A percentile compares a stretch with the other conserved stretches of the same genome.
phyloP scores from a whole-genome alignment of 2,797 vertebrate genomes.

The Lithobates pipiens region DNA sequence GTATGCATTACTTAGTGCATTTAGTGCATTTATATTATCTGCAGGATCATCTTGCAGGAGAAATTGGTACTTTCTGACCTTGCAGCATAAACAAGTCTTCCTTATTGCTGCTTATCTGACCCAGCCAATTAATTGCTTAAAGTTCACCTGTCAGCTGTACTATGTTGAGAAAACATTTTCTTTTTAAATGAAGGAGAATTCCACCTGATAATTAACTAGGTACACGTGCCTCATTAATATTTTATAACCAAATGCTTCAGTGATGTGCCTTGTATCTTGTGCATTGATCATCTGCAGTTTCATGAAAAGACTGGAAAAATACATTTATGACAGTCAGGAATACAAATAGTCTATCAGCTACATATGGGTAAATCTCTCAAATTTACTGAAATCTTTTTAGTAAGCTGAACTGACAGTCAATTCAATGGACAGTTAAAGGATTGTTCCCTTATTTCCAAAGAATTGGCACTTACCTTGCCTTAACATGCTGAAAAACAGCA shows the following conservation, averaged over 20 bases:
- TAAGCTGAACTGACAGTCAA: too few relatives aligned
- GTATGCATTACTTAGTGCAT: not conserved
- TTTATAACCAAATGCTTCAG: not conserved
- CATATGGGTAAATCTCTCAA: not conserved
- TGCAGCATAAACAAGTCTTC: not conserved
- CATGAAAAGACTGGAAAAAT: not conserved
- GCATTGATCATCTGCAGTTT: constrained; percentile 12
- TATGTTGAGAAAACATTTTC: not conserved
- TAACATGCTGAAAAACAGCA: too few relatives aligned
- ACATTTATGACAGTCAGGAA: not conserved
- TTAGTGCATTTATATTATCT: not conserved
- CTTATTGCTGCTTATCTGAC: not conserved
- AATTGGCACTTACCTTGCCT: too few relatives aligned
- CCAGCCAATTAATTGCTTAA: not conserved
- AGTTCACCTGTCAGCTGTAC: constrained; percentile 1
- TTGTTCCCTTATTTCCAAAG: too few relatives aligned
- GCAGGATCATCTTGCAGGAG: not conserved
- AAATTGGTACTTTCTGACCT: not conserved
- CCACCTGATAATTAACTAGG: not conserved
- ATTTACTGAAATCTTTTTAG: too few relatives aligned
- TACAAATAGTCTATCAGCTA: not conserved
- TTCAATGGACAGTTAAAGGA: too few relatives aligned
- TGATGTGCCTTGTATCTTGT: not conserved
- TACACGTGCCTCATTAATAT: not conserved
- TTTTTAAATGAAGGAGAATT: not conserved